Evolutionary conservation across 2,113 vertebrate genomes (phyloP).

Genomic region (Pteronura brasiliensis): DNA sequence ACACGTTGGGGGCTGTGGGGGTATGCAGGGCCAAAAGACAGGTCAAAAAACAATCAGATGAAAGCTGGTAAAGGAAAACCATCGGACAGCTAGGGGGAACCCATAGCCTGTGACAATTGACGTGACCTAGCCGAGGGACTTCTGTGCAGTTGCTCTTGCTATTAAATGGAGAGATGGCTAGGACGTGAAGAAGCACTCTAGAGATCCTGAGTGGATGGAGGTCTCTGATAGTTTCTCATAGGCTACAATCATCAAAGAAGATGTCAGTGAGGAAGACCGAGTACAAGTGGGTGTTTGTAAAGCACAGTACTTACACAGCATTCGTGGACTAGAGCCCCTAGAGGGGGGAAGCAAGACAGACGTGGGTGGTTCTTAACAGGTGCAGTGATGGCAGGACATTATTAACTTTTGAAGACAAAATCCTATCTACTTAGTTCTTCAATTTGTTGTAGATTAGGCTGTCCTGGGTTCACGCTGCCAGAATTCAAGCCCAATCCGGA

Average conservation of each 20-base stretch:
- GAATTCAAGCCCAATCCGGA: conserved; percentile 90
- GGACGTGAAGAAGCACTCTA: neutral
- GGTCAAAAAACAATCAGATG: neutral
- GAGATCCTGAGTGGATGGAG: neutral
- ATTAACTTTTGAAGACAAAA: neutral
- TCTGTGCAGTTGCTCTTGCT: neutral
- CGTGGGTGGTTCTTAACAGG: neutral
- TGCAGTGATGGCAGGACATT: neutral
- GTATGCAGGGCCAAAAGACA: neutral
- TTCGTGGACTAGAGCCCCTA: neutral
- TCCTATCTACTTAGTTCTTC: conserved; percentile 36
- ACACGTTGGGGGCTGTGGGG: neutral
- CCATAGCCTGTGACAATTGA: too few relatives aligned
- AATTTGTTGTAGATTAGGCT: conserved; percentile 90
- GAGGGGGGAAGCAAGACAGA: neutral
- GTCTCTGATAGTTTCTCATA: neutral
- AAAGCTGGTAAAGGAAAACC: neutral
- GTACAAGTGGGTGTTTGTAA: too few relatives aligned
- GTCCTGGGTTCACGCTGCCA: conserved; percentile 93
- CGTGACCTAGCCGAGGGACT: neutral
- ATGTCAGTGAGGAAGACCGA: neutral
- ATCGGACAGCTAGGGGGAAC: neutral
- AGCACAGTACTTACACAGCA: neutral
- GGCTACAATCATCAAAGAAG: neutral
- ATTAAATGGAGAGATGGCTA: neutral